Base-by-base conservation (phyloP, 2,797 vertebrate species). In the Siniperca scherzeri region DNA sequence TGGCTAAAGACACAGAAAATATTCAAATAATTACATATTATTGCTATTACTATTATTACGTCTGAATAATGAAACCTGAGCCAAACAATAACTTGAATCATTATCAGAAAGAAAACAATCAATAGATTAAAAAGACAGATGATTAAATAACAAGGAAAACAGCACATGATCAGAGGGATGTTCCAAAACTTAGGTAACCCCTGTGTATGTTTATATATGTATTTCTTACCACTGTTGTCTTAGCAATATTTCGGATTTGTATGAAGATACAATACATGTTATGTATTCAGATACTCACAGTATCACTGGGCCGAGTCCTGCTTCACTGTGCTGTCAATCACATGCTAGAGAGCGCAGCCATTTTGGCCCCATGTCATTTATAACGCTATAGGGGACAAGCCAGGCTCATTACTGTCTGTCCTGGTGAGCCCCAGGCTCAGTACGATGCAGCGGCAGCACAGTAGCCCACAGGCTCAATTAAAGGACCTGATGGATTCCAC, bases 391-490 rank as follows among this genome's bases (percentile, higher is more conserved):
- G 83, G 75, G 80, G 84, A 89, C 75, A 61, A 42, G 75, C 62
- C 72, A 57, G 79, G 71, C 89, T 92, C 88, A 91, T 93, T 93
- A 91, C 78, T 46, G 77, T 72, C 71, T 74, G 89, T 70, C 86
- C 69, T 82, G 78, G n/a, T 42, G 74, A 87, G 50, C 79, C 22
- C 16, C 60, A 21, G 86, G 79, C 78, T 61, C 83, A 50, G 77
- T 42, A 16, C n/a, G 46, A 62, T 48, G 86, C 83, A 44, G 75
- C 19, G 16, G 30, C 80, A 78, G 60, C 70, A 21, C 66, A 85
- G 71, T 80, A 69, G 74, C 82, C 79, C 59, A 75, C 70, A 77
- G 40, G 44, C 77, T 83, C 82, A 80, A 72, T 88, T 83, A 88
- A 60, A 79, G 74, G 61, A 82, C 38, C 48, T 56, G 79, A 85